Evolutionary conservation across 2,113 vertebrate genomes (phyloP), one percentile per base, ranked within the genome.

Genomic region (Aix galericulata): DNA sequence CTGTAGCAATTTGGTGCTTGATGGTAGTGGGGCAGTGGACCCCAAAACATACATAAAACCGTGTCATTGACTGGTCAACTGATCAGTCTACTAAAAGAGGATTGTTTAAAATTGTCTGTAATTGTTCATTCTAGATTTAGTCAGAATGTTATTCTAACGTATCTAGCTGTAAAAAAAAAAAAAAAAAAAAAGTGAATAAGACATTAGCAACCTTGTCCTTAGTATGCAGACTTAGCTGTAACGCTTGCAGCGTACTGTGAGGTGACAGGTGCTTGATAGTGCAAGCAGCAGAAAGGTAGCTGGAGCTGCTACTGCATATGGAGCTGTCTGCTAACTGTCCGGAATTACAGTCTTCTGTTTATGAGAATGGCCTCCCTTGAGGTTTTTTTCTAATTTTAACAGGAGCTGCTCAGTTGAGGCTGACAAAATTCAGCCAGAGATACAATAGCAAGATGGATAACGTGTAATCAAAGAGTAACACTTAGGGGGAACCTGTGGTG

Each of bases 331-430:
- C 55, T 89, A 75, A 78, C 86, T 78, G 56, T 62, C 86, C 64
- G 46, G 77, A 96, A 91, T 88, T 85, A 74, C n/a, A 91, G 40
- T 25, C 50, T 79, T 85, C 73, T 93, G 9, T 91, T 92, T 94
- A 88, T 80, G 77, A 95, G 75, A 13, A 22, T 85, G 50, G 10
- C 21, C 67, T 96, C 85, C 79, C 82, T 87, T 42, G 86, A 89
- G 78, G 16, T 62, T 89, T 94, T n/a, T 91, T 92, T 44, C 88
- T 95, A 85, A 88, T 97, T 97, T 97, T 93, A 96, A 82, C 73
- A 82, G 88, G 71, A 97, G 59, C 60, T 95, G 56, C 88, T 94
- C 72, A 79, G 66, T 52, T 77, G 91, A 82, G 64, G 71, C 72
- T 96, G 93, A 88, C 85, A 84, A 88, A 94, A 95, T 77, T 83